A percentile compares a stretch with the other conserved stretches of the same genome.
Conservation (phyloP, 2,113 vertebrate genomes). For the Climacteris rufus region DNA sequence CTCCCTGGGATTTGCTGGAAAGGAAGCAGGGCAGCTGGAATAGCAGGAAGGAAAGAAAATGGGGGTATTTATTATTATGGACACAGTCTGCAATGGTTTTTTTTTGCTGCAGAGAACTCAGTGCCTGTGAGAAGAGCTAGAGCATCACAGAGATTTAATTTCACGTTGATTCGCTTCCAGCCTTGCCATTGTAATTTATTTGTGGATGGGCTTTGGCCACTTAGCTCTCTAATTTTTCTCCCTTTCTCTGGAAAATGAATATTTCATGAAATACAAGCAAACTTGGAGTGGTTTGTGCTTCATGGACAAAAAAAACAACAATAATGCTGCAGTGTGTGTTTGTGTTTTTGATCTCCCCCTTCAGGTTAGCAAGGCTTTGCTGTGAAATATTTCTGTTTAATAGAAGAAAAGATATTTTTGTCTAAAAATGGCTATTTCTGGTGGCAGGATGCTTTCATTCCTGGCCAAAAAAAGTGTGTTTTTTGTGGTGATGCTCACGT, state of each 20-base stretch:
- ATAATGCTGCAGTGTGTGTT: background rate
- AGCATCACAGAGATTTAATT: background rate
- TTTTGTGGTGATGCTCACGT: background rate
- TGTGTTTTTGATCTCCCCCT: background rate
- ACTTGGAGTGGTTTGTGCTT: background rate
- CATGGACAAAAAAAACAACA: background rate
- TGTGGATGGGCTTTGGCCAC: background rate
- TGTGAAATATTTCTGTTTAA: background rate
- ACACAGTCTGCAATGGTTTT: background rate
- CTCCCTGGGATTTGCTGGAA: background rate
- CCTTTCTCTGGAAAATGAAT: background rate
- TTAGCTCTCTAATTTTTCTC: background rate
- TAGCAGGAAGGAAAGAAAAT: background rate
- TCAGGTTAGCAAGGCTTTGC: background rate
- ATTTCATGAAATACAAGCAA: background rate
- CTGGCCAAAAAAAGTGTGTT: fast-evolving
- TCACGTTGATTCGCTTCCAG: background rate
- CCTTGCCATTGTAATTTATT: background rate
- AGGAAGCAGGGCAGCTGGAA: background rate
- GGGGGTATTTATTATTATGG: fast-evolving
- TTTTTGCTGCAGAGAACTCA: background rate
- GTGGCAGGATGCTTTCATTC: background rate
- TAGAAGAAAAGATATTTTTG: background rate
- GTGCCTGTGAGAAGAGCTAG: background rate
- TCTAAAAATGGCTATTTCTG: background rate